Percentiles rank a stretch among this genome's conserved stretches.
Conservation (phyloP, 2,888 invertebrate species). For the Parnassius mnemosyne region DNA sequence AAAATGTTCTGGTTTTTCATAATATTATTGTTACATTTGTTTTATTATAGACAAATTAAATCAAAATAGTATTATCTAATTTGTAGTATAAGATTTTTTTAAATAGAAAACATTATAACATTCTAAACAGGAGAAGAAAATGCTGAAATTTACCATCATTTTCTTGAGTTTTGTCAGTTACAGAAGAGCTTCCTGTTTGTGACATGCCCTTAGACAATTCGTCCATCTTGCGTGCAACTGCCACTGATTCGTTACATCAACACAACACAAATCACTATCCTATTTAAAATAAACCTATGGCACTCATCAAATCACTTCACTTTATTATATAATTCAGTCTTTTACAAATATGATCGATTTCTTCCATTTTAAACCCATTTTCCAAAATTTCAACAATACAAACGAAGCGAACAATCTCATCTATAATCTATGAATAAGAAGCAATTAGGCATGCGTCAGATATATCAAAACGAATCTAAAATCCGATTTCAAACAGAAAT, state of each 20-base stretch:
- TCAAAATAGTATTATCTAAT: background rate
- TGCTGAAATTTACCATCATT: conserved; percentile 64
- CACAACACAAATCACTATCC: conserved; percentile 63
- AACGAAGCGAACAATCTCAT: conserved; percentile 52
- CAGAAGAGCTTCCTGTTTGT: conserved; percentile 78
- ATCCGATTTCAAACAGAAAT: too few relatives aligned
- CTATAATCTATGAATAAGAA: conserved; percentile 41
- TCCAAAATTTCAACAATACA: conserved; percentile 49
- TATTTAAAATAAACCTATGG: conserved; percentile 51
- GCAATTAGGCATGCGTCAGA: background rate
- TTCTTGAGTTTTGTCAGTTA: conserved; percentile 76
- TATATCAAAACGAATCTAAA: too few relatives aligned
- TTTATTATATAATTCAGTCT: conserved; percentile 53
- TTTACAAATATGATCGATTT: conserved; percentile 57
- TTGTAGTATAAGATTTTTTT: background rate
- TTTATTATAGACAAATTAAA: background rate
- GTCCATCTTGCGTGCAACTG: conserved; percentile 73
- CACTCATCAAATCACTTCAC: conserved; percentile 58
- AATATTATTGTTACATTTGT: too few relatives aligned
- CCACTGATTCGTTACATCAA: conserved; percentile 78
- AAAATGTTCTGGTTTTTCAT: too few relatives aligned
- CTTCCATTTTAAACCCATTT: conserved; percentile 69
- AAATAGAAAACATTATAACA: background rate
- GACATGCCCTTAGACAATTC: conserved; percentile 80
- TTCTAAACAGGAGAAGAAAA: background rate